These are phyloP conservation scores for Patella depressa DNA, from an alignment of 2,888 invertebrate species.

Conservation along the genomic window DNA sequence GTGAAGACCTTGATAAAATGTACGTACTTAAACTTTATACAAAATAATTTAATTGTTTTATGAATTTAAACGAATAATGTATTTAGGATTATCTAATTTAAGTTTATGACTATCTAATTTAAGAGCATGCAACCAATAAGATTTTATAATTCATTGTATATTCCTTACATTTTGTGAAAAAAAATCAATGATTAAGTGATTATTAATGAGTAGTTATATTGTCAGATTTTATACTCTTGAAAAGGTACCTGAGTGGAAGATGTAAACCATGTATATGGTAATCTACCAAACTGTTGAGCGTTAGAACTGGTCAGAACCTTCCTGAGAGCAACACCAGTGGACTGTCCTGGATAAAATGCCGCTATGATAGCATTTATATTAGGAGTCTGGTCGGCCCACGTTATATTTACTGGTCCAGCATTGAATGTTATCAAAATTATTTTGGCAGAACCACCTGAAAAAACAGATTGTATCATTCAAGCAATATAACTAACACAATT, in stretches of 20 bases:
- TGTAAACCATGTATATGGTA: conserved; percentile 64
- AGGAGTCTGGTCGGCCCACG: conserved; percentile 49
- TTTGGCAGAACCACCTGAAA: neutral
- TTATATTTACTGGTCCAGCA: conserved; percentile 66
- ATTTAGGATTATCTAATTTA: too few relatives aligned
- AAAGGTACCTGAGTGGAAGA: neutral
- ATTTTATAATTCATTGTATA: too few relatives aligned
- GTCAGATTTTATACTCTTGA: too few relatives aligned
- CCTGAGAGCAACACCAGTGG: conserved; percentile 60
- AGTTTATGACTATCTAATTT: too few relatives aligned
- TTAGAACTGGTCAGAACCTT: conserved; percentile 45
- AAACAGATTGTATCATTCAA: neutral
- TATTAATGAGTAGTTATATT: too few relatives aligned
- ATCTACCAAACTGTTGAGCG: conserved; percentile 48
- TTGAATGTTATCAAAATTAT: conserved; percentile 60
- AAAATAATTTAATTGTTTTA: too few relatives aligned
- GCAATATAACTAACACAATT: neutral
- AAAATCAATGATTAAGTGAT: too few relatives aligned
- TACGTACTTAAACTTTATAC: too few relatives aligned
- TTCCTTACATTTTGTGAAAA: too few relatives aligned
- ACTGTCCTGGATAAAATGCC: conserved; percentile 66
- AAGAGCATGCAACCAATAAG: too few relatives aligned
- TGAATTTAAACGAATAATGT: too few relatives aligned
- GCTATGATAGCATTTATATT: conserved; percentile 49
- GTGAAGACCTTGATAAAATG: too few relatives aligned